phyloP scores from a whole-genome alignment of 2,797 vertebrate species.

The Cuculus canorus region DNA sequence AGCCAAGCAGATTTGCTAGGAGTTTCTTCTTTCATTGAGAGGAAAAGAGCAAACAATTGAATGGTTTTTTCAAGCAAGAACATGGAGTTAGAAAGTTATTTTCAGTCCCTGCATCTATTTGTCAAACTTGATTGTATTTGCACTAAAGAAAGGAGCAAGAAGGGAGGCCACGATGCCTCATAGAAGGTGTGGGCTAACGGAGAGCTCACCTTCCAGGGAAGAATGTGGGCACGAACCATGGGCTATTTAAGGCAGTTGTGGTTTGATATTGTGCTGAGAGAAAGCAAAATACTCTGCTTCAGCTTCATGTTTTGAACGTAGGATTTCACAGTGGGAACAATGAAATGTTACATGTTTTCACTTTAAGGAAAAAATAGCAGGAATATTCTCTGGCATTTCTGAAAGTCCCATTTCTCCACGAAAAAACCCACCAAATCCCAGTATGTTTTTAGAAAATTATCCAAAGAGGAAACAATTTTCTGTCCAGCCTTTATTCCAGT shows the following conservation, averaged over 20 bases:
- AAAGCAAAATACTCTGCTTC: neutral
- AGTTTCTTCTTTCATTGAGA: neutral
- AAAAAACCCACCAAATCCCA: neutral
- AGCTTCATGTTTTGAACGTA: neutral
- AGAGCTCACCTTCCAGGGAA: neutral
- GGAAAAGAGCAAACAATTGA: neutral
- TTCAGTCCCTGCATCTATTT: neutral
- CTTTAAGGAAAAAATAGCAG: neutral
- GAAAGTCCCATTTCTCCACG: neutral
- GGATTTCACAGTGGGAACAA: neutral
- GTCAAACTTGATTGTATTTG: neutral
- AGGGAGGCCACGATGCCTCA: neutral
- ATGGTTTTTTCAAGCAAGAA: neutral
- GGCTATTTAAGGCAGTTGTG: neutral
- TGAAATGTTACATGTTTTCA: neutral
- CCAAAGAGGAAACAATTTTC: neutral
- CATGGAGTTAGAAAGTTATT: slow-evolving; percentile 17
- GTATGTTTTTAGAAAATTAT: neutral
- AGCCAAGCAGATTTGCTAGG: neutral
- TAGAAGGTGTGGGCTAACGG: neutral
- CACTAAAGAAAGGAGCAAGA: neutral
- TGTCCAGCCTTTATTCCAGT: neutral
- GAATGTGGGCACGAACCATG: neutral
- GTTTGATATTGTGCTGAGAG: neutral
- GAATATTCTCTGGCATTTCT: neutral